phyloP scores from a whole-genome alignment of 1,140 invertebrate species.

The Melanaphis sacchari region DNA sequence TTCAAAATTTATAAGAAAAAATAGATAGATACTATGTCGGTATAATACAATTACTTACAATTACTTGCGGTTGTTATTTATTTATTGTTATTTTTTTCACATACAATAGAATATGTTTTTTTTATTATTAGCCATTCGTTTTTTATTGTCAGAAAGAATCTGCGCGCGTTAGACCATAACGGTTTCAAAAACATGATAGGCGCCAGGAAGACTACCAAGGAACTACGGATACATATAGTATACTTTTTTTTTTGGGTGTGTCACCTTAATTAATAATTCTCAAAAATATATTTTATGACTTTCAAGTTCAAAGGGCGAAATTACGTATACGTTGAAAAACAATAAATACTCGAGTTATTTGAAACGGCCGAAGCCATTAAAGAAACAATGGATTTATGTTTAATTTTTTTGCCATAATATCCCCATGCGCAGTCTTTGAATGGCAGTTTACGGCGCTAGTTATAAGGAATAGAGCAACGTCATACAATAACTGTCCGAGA shows the following conservation, averaged over 20 bases:
- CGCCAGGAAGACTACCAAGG: conserved; percentile 35
- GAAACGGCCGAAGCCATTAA: not conserved
- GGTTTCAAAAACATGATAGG: conserved; percentile 36
- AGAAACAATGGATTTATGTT: conserved; percentile 14
- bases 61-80: conserved; percentile 41
- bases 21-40: not conserved
- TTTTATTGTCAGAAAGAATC: conserved; percentile 31
- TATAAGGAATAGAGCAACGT: not conserved
- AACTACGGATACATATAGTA: not conserved
- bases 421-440: not conserved
- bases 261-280: conserved; percentile 11
- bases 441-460: not conserved
- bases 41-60: conserved; percentile 40
- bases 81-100: not conserved
- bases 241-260: not conserved
- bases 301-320: not conserved
- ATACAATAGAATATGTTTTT: conserved; percentile 30
- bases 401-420: not conserved
- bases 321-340: not conserved
- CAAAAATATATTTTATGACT: not conserved
- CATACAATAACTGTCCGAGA: not conserved
- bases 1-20: not conserved
- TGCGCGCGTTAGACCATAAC: conserved; percentile 46
- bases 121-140: conserved; percentile 11
- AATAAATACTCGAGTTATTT: not conserved